A percentile compares a stretch with the other conserved stretches of the same genome.
phyloP scores from a whole-genome alignment of 2,113 vertebrate species.

The Apteryx mantelli region DNA sequence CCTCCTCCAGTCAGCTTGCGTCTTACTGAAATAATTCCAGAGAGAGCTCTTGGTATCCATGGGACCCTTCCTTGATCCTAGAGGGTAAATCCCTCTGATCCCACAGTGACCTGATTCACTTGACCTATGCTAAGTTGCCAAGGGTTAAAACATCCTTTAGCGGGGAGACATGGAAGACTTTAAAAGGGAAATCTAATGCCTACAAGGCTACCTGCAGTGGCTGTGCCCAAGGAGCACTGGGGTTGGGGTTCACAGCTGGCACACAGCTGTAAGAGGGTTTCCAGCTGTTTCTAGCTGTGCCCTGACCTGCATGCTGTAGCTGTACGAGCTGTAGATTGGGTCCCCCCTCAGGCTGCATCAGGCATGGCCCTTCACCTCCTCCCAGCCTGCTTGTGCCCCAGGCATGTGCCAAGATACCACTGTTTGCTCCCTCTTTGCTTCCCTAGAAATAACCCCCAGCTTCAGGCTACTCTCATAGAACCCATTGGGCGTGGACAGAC shows the following conservation, averaged over 20 bases:
- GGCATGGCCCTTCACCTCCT: neutral
- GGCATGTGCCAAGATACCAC: neutral
- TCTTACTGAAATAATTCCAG: neutral
- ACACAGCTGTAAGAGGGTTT: neutral
- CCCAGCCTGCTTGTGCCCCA: neutral
- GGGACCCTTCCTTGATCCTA: neutral
- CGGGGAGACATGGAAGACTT: neutral
- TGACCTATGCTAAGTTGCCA: neutral
- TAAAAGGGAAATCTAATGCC: neutral
- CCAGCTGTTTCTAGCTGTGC: neutral
- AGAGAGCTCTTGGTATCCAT: neutral
- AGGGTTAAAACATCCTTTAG: neutral
- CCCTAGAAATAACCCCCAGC: neutral
- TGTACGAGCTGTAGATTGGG: neutral
- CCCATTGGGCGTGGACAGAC: neutral
- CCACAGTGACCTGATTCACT: neutral
- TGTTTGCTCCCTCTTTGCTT: neutral
- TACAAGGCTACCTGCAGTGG: neutral
- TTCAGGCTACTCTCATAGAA: neutral
- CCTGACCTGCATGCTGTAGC: neutral
- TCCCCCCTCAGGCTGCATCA: too few relatives aligned
- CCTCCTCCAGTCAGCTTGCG: neutral
- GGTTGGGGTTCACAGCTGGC: neutral
- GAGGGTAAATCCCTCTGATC: neutral
- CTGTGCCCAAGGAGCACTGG: rapidly evolving